A percentile compares a stretch with the other conserved stretches of the same genome.
These are phyloP conservation scores for Scaptomyza graminum DNA, from an alignment of 1,140 invertebrate genomes.

Conservation along the genomic window DNA sequence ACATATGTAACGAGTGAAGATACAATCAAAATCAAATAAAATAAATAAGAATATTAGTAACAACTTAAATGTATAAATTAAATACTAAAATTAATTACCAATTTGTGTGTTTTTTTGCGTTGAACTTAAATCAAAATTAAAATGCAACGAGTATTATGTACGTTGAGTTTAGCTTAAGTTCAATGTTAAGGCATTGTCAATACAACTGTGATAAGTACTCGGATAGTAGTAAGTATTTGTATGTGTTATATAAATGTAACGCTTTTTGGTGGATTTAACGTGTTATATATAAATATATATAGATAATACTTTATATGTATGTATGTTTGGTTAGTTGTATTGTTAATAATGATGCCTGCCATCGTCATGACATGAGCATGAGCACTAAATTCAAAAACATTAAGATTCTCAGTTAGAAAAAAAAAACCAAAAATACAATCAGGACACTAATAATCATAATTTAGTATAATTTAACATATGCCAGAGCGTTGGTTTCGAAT, in stretches of 20 bases:
- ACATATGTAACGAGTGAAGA: constrained; percentile 29
- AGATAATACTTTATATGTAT: neutral
- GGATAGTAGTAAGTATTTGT: constrained; percentile 6
- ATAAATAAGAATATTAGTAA: constrained; percentile 55
- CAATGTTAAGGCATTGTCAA: constrained; percentile 34
- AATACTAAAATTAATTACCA: constrained; percentile 64
- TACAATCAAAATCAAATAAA: constrained; percentile 3
- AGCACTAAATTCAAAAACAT: constrained; percentile 58
- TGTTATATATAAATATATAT: constrained; percentile 16
- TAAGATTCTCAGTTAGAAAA: constrained; percentile 51
- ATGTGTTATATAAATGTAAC: constrained; percentile 24
- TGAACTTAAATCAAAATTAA: constrained; percentile 64
- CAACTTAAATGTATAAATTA: constrained; percentile 54
- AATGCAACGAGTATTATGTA: constrained; percentile 60
- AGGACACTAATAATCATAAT: constrained; percentile 18
- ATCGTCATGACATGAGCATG: constrained; percentile 47
- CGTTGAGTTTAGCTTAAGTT: constrained; percentile 61
- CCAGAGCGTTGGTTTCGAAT: neutral
- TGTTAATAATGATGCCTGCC: constrained; percentile 26
- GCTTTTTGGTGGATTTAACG: constrained; percentile 10
- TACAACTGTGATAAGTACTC: constrained; percentile 38
- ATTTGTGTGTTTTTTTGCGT: constrained; percentile 40
- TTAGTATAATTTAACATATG: constrained; percentile 6
- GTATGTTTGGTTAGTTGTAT: constrained; percentile 16
- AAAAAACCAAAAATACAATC: constrained; percentile 12